These are phyloP conservation scores for Episyrphus balteatus DNA, from an alignment of 1,140 invertebrate species.

Conservation along the genomic window DNA sequence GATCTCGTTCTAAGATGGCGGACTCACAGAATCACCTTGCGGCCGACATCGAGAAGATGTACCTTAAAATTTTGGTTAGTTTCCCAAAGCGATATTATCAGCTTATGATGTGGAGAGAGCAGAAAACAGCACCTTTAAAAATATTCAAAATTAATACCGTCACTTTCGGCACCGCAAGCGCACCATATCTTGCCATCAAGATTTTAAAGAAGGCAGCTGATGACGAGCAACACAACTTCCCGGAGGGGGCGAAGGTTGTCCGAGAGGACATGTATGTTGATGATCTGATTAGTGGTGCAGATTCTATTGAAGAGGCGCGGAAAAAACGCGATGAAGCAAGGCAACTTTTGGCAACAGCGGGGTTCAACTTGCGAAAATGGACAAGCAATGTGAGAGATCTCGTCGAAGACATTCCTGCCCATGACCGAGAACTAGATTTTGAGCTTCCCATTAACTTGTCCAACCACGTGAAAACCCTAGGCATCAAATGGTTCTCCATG, in stretches of 20 bases:
- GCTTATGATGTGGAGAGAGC: conserved; percentile 31
- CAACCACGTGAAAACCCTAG: not conserved
- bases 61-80: conserved; percentile 16
- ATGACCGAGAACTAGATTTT: too few species aligned
- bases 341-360: conserved; percentile 16
- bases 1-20: conserved; percentile 5
- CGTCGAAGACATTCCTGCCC: too few species aligned
- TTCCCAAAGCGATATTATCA: conserved; percentile 18
- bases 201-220: conserved; percentile 23
- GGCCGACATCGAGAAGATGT: conserved; percentile 29
- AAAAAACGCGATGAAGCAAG: conserved; percentile 5
- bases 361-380: conserved; percentile 37
- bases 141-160: conserved; percentile 24
- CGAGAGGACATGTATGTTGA: conserved; percentile 34
- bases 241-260: conserved; percentile 14
- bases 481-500: not conserved
- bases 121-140: conserved; percentile 12
- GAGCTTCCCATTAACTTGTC: not conserved
- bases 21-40: conserved; percentile 13
- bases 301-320: conserved; percentile 10
- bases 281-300: conserved; percentile 25
- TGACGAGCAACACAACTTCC: conserved; percentile 16
- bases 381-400: conserved; percentile 11
- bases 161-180: conserved; percentile 21
- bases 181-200: conserved; percentile 19